A percentile compares a stretch with the other conserved stretches of the same genome.
phyloP scores from a whole-genome alignment of 2,113 vertebrate species.

The Ranitomeya imitator region DNA sequence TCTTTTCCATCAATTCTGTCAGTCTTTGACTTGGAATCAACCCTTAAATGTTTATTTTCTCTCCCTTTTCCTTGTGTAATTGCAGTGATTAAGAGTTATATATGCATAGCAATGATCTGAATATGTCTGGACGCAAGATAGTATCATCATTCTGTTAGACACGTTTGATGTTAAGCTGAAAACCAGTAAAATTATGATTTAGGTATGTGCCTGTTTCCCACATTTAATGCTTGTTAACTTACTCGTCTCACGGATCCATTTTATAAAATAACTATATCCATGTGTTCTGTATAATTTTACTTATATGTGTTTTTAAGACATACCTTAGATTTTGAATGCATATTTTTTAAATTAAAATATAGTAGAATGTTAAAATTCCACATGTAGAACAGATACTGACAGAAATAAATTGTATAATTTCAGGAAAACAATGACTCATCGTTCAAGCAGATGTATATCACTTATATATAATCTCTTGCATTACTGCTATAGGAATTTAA shows the following conservation, averaged over 20 bases:
- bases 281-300: slow-evolving; percentile 23
- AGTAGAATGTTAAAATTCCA: background rate
- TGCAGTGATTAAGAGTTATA: slow-evolving; percentile 22
- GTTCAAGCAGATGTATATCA: background rate
- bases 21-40: slow-evolving; percentile 15
- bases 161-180: slow-evolving; percentile 31
- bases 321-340: background rate
- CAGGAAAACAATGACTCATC: background rate
- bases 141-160: slow-evolving; percentile 21
- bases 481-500: background rate
- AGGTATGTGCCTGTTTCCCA: slow-evolving; percentile 39
- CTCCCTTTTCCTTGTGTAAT: background rate
- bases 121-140: slow-evolving; percentile 27
- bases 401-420: background rate
- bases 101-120: slow-evolving; percentile 29
- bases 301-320: slow-evolving; percentile 8
- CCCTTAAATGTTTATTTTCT: slow-evolving; percentile 11
- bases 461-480: background rate
- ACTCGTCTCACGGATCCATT: slow-evolving; percentile 4
- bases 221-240: slow-evolving; percentile 38
- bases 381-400: background rate
- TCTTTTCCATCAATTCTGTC: slow-evolving; percentile 36
- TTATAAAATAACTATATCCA: slow-evolving; percentile 32
- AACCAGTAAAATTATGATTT: slow-evolving; percentile 36
- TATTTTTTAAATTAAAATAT: background rate